These are phyloP conservation scores for Platycercus adscitus DNA, from an alignment of 2,113 vertebrate species.

Conservation along the genomic window DNA sequence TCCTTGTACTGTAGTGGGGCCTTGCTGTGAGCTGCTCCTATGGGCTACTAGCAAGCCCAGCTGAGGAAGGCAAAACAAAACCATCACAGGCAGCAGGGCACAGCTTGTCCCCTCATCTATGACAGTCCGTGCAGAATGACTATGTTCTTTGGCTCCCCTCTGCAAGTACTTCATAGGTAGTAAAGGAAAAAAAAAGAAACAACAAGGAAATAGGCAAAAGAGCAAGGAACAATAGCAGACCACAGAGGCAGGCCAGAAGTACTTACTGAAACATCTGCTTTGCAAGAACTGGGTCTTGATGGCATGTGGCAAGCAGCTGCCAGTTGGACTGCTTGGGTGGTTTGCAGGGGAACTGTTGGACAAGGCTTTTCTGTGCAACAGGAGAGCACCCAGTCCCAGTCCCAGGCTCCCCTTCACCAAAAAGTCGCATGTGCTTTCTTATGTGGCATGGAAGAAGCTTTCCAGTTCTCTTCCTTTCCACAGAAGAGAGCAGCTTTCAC, in stretches of 20 bases:
- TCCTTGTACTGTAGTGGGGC: background rate
- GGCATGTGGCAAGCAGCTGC: background rate
- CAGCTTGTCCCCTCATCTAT: background rate
- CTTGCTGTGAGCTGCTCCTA: background rate
- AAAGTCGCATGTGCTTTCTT: background rate
- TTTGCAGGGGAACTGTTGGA: background rate
- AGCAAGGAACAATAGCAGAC: background rate
- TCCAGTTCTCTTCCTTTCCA: background rate
- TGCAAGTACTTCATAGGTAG: background rate
- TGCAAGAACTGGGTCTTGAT: background rate
- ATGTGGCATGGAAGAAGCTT: background rate
- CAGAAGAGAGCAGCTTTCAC: background rate
- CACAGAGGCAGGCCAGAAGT: background rate
- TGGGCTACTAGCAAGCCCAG: rapidly evolving
- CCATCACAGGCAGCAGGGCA: background rate
- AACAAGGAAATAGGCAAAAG: background rate
- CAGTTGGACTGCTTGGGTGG: background rate
- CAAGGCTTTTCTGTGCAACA: background rate
- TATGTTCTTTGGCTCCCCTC: background rate
- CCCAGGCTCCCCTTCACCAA: rapidly evolving
- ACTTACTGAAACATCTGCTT: background rate
- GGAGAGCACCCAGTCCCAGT: background rate
- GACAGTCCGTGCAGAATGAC: background rate
- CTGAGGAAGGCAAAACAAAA: background rate
- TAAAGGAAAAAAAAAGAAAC: background rate